phyloP scores from a whole-genome alignment of 2,888 invertebrate genomes.

The Melanophora roralis region DNA sequence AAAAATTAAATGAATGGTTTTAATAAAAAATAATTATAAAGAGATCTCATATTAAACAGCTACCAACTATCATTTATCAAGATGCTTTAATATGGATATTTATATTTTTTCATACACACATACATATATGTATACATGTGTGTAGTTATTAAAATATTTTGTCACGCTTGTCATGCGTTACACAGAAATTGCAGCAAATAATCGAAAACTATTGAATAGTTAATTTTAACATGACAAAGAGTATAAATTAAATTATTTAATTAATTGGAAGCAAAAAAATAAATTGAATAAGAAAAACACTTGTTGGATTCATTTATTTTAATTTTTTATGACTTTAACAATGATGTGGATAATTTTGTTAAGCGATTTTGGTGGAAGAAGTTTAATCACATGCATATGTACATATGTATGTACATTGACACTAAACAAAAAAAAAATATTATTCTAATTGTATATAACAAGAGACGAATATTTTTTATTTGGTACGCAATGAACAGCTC shows the following conservation, averaged over 20 bases:
- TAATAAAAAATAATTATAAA: no score
- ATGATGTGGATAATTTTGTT: background rate
- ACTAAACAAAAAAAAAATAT: no score
- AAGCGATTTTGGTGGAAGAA: background rate
- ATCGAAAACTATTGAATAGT: background rate
- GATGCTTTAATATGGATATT: background rate
- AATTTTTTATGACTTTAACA: background rate
- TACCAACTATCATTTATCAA: no score
- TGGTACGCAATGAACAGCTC: no score
- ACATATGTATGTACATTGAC: no score
- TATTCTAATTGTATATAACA: no score
- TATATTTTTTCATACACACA: background rate
- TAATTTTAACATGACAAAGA: background rate
- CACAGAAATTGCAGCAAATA: background rate
- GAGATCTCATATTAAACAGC: no score
- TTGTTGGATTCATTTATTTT: conserved; percentile 24
- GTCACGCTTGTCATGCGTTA: no score
- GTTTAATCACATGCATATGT: background rate
- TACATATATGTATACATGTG: no score
- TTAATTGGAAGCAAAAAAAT: background rate
- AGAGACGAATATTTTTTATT: no score
- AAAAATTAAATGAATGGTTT: no score
- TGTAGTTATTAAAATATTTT: background rate
- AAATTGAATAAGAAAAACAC: conserved; percentile 6
- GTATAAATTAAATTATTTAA: background rate